Base-by-base conservation (phyloP, 1,140 invertebrate genomes). In the Ephestia elutella region DNA sequence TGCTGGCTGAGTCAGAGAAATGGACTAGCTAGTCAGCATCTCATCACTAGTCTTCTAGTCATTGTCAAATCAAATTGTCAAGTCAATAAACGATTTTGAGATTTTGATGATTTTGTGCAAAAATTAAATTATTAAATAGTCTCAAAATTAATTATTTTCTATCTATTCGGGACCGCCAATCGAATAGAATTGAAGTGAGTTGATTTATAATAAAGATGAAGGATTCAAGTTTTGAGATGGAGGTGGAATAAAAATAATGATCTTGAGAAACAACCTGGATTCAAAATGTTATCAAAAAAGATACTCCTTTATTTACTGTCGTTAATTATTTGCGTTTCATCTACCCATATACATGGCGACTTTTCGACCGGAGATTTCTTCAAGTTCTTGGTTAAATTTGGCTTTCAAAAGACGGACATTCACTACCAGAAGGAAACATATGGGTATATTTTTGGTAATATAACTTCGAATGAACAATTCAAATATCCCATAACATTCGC, bases 401-500 rank as follows among this genome's bases (percentile, higher is more conserved):
- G 97, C 57, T 97, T 99, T 84, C 96, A 98, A 89, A 97, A 98
- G 87, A 98, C 97, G n/a, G 95, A 97, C 82, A 91, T 92, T 19
- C 92, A 95, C 80, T 91, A 94, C 66, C 90, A 93, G 71, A 92
- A 92, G 65, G 93, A 95, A 64, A 96, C 96, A 60, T 94, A 94
- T 87, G 97, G 98, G 25, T 98, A 96, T 82, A 97, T 98, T 70
- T 98, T 97, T 84, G 97, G 97, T 15, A 98, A 98, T 88, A 92
- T 98, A 21, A 97, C 96, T 19, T 92, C 95, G 0, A 91, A 88
- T 59, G 86, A 89, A 19, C 87, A 92, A 57, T 92, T 93, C 62
- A 90, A 91, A 55, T 90, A 90, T 66, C 91, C 92, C n/a, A 91
- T 95, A 11, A 97, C 95, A 13, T 92, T 98, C 55, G 95, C 96